These are phyloP conservation scores for Apodemus agrarius DNA, from an alignment of 2,797 vertebrate species.

Conservation along the genomic window DNA sequence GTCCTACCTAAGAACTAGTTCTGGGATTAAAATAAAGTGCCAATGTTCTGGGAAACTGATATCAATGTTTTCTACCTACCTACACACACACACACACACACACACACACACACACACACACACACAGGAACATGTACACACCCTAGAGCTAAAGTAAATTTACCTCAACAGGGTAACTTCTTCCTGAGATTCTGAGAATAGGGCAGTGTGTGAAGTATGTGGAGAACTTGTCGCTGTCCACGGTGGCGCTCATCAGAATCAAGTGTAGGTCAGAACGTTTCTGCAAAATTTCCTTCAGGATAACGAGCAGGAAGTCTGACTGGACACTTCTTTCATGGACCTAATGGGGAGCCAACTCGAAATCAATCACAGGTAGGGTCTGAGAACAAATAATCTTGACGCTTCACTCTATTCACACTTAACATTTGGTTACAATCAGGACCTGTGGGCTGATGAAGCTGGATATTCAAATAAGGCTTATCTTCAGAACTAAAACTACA, in stretches of 20 bases:
- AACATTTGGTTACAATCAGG: background rate
- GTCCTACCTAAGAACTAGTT: background rate
- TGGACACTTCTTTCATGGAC: conserved; percentile 99
- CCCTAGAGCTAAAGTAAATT: conserved; percentile 48
- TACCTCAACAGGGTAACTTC: conserved; percentile 97
- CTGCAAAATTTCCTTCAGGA: conserved; percentile 94
- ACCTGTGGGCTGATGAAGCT: background rate
- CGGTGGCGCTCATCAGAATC: conserved; percentile 98
- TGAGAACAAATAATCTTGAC: background rate
- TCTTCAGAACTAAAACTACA: conserved; percentile 3
- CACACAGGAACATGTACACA: background rate
- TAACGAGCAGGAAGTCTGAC: conserved; percentile 97
- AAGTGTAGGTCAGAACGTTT: conserved; percentile 95
- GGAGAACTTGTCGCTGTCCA: conserved; percentile 97
- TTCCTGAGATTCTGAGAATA: conserved; percentile 94
- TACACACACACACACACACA: background rate
- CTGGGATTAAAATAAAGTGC: background rate
- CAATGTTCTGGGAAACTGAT: background rate
- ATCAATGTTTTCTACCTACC: background rate
- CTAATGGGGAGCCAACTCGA: conserved; percentile 83
- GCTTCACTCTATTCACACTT: background rate
- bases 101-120: background rate
- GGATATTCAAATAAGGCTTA: conserved; percentile 10
- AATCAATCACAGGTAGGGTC: background rate
- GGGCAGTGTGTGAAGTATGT: conserved; percentile 97